These are phyloP conservation scores for Nyctibius grandis DNA, from an alignment of 2,797 vertebrate species.

Conservation along the genomic window DNA sequence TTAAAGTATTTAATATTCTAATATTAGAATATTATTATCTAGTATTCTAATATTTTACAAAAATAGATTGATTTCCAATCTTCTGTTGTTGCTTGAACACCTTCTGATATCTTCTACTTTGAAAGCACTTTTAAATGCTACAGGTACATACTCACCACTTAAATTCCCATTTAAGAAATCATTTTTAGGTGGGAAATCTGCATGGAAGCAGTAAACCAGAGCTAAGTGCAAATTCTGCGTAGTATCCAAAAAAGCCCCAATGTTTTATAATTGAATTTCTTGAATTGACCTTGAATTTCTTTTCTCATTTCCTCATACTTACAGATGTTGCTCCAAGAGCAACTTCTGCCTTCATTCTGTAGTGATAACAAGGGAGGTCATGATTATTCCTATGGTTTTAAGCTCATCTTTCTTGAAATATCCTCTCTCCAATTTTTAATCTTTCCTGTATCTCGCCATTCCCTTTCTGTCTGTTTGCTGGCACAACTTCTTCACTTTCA, in stretches of 20 bases:
- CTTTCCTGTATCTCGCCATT: neutral
- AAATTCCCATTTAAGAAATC: neutral
- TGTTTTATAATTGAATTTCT: neutral
- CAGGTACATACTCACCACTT: neutral
- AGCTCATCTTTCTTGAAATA: neutral
- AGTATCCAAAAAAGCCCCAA: fast-evolving
- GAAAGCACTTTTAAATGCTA: neutral
- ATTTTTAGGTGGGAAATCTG: neutral
- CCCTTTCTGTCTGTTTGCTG: neutral
- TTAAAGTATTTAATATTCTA: neutral
- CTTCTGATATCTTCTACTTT: neutral
- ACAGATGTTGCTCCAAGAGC: neutral
- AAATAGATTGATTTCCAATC: neutral
- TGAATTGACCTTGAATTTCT: neutral
- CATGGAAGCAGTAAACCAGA: neutral
- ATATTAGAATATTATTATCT: neutral
- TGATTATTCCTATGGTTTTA: neutral
- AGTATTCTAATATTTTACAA: neutral
- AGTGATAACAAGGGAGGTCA: neutral
- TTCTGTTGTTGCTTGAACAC: neutral
- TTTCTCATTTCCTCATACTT: neutral
- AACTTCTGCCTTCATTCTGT: neutral
- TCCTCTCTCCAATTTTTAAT: neutral
- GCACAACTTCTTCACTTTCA: neutral
- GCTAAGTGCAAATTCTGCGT: neutral